Percentiles rank a stretch among this genome's conserved stretches.
These are phyloP conservation scores for Electrophaes corylata DNA, from an alignment of 2,888 invertebrate species.

Conservation along the genomic window DNA sequence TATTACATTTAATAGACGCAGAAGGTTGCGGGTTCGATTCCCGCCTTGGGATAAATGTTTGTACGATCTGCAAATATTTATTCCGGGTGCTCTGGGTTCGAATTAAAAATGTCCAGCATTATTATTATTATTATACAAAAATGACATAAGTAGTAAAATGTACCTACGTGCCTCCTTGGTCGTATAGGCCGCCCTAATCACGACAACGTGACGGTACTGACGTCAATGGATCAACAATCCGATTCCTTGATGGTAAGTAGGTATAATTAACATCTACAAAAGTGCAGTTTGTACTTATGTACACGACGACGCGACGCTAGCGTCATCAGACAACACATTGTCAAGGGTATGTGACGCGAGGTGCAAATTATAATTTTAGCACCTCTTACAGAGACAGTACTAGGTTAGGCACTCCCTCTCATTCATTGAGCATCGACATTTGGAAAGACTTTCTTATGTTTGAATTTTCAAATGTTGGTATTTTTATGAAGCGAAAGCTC, in stretches of 20 bases:
- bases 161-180: no score
- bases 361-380: slow-evolving; percentile 10
- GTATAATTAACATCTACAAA: not conserved
- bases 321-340: slow-evolving; percentile 3
- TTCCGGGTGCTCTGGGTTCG: no score
- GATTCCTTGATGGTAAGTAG: not conserved
- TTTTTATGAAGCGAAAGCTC: not conserved
- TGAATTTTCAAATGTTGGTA: not conserved
- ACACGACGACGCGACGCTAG: no score
- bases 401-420: not conserved
- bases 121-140: no score
- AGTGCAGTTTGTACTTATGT: no score
- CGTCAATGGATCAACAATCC: not conserved
- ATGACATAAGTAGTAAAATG: no score
- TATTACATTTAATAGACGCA: no score
- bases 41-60: no score
- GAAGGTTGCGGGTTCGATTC: no score
- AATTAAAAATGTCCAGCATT: no score
- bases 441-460: slow-evolving; percentile 1
- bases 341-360: slow-evolving; percentile 14
- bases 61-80: no score
- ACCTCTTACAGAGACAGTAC: not conserved
- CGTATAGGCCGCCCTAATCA: not conserved
- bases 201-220: not conserved
- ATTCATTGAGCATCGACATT: slow-evolving; percentile 19